These are phyloP conservation scores for Piscicola geometra DNA, from an alignment of 2,888 invertebrate species.

Conservation along the genomic window DNA sequence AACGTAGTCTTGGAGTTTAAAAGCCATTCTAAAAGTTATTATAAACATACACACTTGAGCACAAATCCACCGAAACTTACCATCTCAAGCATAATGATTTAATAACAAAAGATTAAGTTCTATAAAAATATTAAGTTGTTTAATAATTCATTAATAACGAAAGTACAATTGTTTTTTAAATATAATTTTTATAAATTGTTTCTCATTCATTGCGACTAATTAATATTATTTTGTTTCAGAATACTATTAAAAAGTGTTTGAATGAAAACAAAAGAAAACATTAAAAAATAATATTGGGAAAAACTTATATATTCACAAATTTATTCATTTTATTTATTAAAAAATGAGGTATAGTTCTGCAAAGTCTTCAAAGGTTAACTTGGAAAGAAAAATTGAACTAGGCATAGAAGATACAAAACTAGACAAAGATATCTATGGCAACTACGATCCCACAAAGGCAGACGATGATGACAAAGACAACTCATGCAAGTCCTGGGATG, in stretches of 20 bases:
- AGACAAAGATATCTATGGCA: neutral
- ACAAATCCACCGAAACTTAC: neutral
- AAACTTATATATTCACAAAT: too few species aligned
- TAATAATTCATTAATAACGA: too few species aligned
- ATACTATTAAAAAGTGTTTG: too few species aligned
- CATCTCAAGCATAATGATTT: neutral
- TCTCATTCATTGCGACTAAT: too few species aligned
- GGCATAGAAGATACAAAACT: neutral
- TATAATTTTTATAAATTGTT: too few species aligned
- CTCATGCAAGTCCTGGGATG: neutral
- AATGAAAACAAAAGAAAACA: too few species aligned
- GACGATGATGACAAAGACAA: conserved; percentile 3
- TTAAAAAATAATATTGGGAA: too few species aligned
- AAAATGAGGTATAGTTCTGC: neutral
- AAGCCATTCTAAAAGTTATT: conserved; percentile 10
- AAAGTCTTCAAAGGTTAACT: neutral
- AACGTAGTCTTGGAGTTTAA: conserved; percentile 14
- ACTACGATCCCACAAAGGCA: conserved; percentile 3
- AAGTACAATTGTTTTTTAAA: too few species aligned
- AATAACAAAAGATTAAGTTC: too few species aligned
- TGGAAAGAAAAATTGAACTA: neutral
- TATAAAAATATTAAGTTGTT: too few species aligned
- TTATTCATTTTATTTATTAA: too few species aligned
- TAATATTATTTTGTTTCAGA: too few species aligned
- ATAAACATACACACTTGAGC: neutral